Percentiles rank a stretch among this genome's conserved stretches.
Evolutionary conservation across 2,113 vertebrate genomes (phyloP).

Genomic region (Salvator merianae): DNA sequence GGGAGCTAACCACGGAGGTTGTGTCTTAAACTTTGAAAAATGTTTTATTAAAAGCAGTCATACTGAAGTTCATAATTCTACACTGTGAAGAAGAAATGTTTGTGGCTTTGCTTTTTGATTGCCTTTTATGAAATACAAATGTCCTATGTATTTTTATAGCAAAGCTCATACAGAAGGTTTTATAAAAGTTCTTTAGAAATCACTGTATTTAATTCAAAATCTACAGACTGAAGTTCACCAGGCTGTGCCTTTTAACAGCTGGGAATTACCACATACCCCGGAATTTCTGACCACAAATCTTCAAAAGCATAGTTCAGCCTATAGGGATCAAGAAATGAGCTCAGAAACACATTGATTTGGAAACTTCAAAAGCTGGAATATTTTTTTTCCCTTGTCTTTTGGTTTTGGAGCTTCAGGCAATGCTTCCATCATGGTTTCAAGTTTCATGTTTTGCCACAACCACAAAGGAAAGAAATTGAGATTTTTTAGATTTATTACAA

Average conservation of each 20-base stretch:
- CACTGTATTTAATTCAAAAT: slow-evolving; percentile 8
- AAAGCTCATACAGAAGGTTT: neutral
- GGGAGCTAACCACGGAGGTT: neutral
- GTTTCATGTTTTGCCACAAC: slow-evolving; percentile 16
- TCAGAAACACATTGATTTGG: slow-evolving; percentile 12
- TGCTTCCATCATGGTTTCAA: slow-evolving; percentile 20
- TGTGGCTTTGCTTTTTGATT: neutral
- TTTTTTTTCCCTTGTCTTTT: neutral
- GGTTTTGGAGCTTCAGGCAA: slow-evolving; percentile 1
- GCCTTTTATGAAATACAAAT: slow-evolving; percentile 13
- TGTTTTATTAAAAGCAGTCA: slow-evolving; percentile 23
- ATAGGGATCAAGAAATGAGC: slow-evolving; percentile 5
- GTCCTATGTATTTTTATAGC: neutral
- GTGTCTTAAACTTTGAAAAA: neutral
- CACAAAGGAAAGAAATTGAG: slow-evolving; percentile 7
- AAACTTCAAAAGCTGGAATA: slow-evolving; percentile 16
- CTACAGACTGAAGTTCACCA: slow-evolving; percentile 1
- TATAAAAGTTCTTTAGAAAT: slow-evolving; percentile 6
- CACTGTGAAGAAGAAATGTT: neutral
- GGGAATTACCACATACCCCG: slow-evolving; percentile 8
- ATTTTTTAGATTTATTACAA: neutral
- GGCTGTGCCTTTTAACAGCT: neutral
- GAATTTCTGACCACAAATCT: neutral
- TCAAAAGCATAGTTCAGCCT: slow-evolving; percentile 8
- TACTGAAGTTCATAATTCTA: neutral